Conservation (phyloP, 2,888 invertebrate species). For the Tiliacea citrago region DNA sequence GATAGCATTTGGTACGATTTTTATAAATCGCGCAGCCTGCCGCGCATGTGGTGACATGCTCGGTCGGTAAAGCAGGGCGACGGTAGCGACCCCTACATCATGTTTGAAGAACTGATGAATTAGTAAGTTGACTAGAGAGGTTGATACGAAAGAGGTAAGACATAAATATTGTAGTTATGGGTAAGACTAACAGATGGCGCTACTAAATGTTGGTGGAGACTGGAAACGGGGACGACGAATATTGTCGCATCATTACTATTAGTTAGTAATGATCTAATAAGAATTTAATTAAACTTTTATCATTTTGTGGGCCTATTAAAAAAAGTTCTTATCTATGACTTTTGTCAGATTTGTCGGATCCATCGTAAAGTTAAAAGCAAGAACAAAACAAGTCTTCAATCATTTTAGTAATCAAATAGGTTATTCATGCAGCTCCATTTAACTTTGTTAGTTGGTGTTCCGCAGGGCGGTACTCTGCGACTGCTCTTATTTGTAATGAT, state of each 20-base stretch:
- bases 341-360: neutral
- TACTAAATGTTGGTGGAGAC: neutral
- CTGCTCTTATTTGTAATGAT: neutral
- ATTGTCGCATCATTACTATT: no score
- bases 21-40: slow-evolving; percentile 89
- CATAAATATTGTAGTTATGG: neutral
- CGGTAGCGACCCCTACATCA: slow-evolving; percentile 42
- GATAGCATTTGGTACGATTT: slow-evolving; percentile 86
- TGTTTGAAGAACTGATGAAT: neutral
- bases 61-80: slow-evolving; percentile 77
- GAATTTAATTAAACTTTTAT: neutral
- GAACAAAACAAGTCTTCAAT: neutral
- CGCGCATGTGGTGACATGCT: slow-evolving; percentile 85
- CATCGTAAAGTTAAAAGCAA: neutral
- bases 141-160: neutral
- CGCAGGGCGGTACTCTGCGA: slow-evolving; percentile 6
- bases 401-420: neutral
- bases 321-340: neutral
- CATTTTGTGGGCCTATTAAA: no score
- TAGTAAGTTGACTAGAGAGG: neutral
- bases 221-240: neutral
- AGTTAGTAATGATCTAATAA: neutral
- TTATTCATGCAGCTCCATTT: neutral
- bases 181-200: slow-evolving; percentile 54
- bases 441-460: neutral